Conservation (phyloP, 2,113 vertebrate species). For the Ageneiosus marmoratus region DNA sequence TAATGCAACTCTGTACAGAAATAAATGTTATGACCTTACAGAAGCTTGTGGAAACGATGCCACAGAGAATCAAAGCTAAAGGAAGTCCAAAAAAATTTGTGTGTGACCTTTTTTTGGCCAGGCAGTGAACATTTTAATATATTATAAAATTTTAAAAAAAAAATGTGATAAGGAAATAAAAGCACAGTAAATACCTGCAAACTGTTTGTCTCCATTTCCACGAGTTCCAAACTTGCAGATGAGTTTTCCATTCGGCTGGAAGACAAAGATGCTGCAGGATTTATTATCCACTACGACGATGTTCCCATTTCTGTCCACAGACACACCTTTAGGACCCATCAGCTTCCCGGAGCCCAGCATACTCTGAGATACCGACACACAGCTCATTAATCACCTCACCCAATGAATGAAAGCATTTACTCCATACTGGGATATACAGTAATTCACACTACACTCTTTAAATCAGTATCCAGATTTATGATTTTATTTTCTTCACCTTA, state of each 20-base stretch:
- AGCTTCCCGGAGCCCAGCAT: constrained; percentile 96
- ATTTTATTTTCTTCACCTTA: constrained; percentile 76
- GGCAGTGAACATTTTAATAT: too few species aligned
- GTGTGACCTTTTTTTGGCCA: too few species aligned
- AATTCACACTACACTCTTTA: not conserved
- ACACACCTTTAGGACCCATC: constrained; percentile 97
- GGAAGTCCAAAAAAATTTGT: too few species aligned
- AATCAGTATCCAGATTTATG: not conserved
- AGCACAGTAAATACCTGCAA: constrained; percentile 87
- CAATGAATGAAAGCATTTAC: not conserved
- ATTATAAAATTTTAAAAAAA: too few species aligned
- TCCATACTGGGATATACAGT: not conserved
- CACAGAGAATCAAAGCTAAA: too few species aligned
- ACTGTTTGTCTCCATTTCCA: constrained; percentile 95
- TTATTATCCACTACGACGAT: constrained; percentile 98
- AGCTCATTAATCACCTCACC: not conserved
- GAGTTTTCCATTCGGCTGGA: constrained; percentile 93
- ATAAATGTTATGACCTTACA: too few species aligned
- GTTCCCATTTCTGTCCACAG: constrained; percentile 93
- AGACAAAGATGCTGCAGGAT: constrained; percentile 95
- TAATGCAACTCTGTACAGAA: too few species aligned
- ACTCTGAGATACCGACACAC: constrained; percentile 69
- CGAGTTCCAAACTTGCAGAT: constrained; percentile 95
- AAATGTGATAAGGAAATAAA: constrained; percentile 26
- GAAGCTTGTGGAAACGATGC: too few species aligned